phyloP scores from a whole-genome alignment of 2,113 vertebrate species.

The Etia nguti region DNA sequence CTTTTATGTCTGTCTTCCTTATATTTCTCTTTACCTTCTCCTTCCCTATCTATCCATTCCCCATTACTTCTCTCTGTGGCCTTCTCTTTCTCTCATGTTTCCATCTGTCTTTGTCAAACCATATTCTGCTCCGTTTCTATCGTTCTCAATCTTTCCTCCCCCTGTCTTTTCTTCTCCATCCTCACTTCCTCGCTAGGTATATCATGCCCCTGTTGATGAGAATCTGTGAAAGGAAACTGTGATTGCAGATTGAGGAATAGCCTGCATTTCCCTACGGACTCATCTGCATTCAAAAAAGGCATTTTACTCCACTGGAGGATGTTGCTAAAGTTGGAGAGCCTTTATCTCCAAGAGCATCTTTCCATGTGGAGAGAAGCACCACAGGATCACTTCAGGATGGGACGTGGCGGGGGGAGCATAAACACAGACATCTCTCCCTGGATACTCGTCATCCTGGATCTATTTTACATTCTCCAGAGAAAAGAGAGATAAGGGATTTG shows the following conservation, averaged over 20 bases:
- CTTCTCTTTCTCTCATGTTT: conserved; percentile 50
- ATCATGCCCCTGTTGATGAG: conserved; percentile 50
- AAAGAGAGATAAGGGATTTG: conserved; percentile 31
- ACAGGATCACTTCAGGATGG: conserved; percentile 12
- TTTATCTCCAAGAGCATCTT: conserved; percentile 55
- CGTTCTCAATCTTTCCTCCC: conserved; percentile 41
- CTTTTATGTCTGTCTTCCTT: conserved; percentile 44
- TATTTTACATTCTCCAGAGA: conserved; percentile 27
- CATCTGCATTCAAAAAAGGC: conserved; percentile 37
- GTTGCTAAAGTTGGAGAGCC: conserved; percentile 42
- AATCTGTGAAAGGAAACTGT: conserved; percentile 41
- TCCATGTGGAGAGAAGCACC: conserved; percentile 26
- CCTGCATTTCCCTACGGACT: conserved; percentile 32
- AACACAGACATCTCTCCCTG: conserved; percentile 23
- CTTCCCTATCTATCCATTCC: conserved; percentile 32
- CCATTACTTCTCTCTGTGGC: conserved; percentile 51
- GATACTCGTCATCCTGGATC: conserved; percentile 28
- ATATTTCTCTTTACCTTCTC: conserved; percentile 42
- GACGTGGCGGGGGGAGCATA: background rate
- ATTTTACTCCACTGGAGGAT: conserved; percentile 16
- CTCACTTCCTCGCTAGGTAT: conserved; percentile 33
- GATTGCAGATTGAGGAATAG: conserved; percentile 53
- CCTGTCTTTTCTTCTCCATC: conserved; percentile 10
- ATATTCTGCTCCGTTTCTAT: conserved; percentile 46
- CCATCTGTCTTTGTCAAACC: conserved; percentile 70